Base-by-base conservation (phyloP, 2,888 invertebrate genomes). In the Acanthopleura granulata region DNA sequence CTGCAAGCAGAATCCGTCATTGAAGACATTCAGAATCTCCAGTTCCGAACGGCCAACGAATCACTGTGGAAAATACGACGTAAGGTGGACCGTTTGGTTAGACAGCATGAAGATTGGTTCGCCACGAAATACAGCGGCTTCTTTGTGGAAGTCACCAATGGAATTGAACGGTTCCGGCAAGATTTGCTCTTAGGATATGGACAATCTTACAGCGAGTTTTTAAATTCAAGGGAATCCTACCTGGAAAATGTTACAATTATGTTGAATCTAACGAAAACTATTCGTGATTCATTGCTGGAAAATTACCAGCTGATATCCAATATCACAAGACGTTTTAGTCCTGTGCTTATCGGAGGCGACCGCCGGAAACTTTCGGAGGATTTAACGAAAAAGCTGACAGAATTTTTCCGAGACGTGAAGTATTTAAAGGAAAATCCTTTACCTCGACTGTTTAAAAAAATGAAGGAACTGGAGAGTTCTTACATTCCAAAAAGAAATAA, bases 301-400 rank as follows among this genome's bases (percentile, higher is more conserved):
- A 71, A 49, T 49, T 71, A 71, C n/a, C 15, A 71, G n/a, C 6
- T 71, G 18, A 71, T 71, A 16, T 71, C 71, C 40, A 71, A 71
- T 49, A n/a, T 71, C n/a, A 49, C 71, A 27, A 15, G 29, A 16
- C 25, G 16, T 18, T 66, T 66, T 27, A 15, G 25, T 22, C 66
- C 22, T 6, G 18, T 16, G 3, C 18, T 22, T 6, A 40, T 49
- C 1, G 22, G 18, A 6, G 18, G 29, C 4, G 71, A 71, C 16
- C 29, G 40, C 4, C 71, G 40, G 6, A 40, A 25, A 9, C 40
- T 71, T 22, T 18, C 50, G 4, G 22, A 40, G 16, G 27, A 40
- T n/a, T n/a, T 71, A 22, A 22, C 15, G 4, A 49, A 40, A 16
- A 40, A 71, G 11, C n/a, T 71, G 49, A 40, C 18, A n/a, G 25